A percentile compares a stretch with the other conserved stretches of the same genome.
Conservation (phyloP, 2,113 vertebrate species). For the Sorex fumeus region DNA sequence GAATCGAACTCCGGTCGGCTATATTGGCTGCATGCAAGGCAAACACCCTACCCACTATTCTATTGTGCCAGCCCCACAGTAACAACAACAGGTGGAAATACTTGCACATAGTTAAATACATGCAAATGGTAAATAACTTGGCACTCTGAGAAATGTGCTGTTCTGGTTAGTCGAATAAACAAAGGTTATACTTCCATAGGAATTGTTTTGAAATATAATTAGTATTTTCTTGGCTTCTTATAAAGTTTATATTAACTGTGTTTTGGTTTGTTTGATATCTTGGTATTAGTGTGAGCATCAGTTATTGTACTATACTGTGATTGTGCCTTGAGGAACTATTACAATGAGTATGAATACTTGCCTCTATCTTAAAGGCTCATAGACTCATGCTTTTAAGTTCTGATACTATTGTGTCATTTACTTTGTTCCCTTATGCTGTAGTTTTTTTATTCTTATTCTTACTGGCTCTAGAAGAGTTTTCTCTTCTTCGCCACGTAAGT, state of each 20-base stretch:
- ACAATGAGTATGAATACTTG: background rate
- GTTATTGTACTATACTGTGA: background rate
- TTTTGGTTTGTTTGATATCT: constrained; percentile 27
- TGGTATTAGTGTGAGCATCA: background rate
- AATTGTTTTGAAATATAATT: constrained; percentile 7
- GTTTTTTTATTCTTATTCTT: background rate
- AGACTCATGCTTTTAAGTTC: constrained; percentile 42
- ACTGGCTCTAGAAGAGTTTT: background rate
- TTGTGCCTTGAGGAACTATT: background rate
- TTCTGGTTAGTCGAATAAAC: background rate
- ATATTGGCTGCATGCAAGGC: too few species aligned
- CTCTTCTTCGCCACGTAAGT: background rate
- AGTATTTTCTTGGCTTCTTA: constrained; percentile 28
- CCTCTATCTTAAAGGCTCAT: background rate
- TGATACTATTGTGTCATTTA: constrained; percentile 29
- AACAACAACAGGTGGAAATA: background rate
- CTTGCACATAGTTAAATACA: background rate
- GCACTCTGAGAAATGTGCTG: background rate
- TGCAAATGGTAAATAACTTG: constrained; percentile 10
- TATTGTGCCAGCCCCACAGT: too few species aligned
- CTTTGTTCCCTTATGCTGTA: background rate
- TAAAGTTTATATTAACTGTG: background rate
- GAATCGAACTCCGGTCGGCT: too few species aligned
- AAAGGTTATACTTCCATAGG: background rate
- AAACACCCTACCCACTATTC: too few species aligned